Evolutionary conservation across 2,113 vertebrate species (phyloP).

Genomic region (Smithornis capensis): DNA sequence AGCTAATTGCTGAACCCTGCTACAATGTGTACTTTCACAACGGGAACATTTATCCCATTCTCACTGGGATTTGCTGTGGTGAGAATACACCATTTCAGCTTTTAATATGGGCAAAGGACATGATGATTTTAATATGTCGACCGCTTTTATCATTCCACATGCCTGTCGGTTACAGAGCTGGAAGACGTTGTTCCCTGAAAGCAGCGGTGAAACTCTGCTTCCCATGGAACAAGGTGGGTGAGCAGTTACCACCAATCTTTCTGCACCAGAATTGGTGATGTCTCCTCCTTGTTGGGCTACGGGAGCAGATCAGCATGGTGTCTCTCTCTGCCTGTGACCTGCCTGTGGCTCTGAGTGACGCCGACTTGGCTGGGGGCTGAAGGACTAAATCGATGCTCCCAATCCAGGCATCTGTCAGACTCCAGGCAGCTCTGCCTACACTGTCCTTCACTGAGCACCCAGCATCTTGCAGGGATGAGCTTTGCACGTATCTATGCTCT

Average conservation of each 20-base stretch:
- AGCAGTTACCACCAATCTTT: background rate
- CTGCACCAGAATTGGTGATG: background rate
- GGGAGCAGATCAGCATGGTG: background rate
- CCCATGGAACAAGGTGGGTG: background rate
- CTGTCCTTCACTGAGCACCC: fast-evolving
- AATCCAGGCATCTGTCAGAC: background rate
- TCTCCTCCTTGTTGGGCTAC: background rate
- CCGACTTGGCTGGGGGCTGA: background rate
- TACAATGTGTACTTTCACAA: slow-evolving; percentile 17
- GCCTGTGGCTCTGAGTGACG: background rate
- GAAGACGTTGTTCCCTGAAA: background rate
- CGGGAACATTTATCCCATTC: background rate
- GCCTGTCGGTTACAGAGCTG: background rate
- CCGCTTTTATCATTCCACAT: background rate
- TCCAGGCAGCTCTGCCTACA: background rate
- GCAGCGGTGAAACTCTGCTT: background rate
- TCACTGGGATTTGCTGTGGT: background rate
- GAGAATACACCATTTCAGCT: background rate
- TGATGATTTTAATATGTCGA: background rate
- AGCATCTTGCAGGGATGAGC: background rate
- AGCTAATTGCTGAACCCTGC: slow-evolving; percentile 28
- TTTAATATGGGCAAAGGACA: background rate
- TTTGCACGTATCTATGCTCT: fast-evolving
- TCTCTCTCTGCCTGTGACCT: background rate
- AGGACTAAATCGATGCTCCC: background rate